phyloP scores from a whole-genome alignment of 2,888 invertebrate genomes.

The Ormyrus thymus region DNA sequence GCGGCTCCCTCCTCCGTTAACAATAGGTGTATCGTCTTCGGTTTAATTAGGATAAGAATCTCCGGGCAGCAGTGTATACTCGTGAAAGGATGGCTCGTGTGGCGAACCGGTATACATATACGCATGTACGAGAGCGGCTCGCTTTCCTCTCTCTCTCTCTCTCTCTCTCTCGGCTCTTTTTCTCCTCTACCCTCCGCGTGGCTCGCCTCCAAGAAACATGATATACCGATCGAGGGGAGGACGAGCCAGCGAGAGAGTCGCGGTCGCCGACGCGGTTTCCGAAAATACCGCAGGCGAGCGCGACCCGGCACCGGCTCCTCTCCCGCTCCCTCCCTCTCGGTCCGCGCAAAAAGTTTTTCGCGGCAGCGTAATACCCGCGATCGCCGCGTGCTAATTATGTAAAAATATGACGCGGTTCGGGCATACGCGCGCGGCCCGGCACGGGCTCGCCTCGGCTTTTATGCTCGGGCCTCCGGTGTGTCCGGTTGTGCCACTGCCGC shows the following conservation, averaged over 20 bases:
- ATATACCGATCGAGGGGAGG: conserved; percentile 66
- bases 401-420: conserved; percentile 73
- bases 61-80: conserved; percentile 29
- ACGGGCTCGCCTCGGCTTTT: conserved; percentile 9
- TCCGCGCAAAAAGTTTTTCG: conserved; percentile 66
- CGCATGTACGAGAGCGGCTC: conserved; percentile 8
- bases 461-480: neutral
- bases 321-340: neutral
- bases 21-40: conserved; percentile 60
- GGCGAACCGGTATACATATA: neutral
- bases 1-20: conserved; percentile 35
- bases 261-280: conserved; percentile 68
- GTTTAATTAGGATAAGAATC: conserved; percentile 73
- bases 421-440: conserved; percentile 10
- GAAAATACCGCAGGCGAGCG: conserved; percentile 47
- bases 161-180: neutral
- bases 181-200: conserved; percentile 58
- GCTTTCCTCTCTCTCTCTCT: conserved; percentile 8
- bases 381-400: conserved; percentile 74
- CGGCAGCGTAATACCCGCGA: conserved; percentile 67
- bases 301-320: conserved; percentile 49
- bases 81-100: neutral
- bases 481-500: neutral
- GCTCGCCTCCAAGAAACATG: conserved; percentile 74
- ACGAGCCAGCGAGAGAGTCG: conserved; percentile 57